Base-by-base conservation (phyloP, 2,797 vertebrate species). In the Parauchenoglanis punctatus region DNA sequence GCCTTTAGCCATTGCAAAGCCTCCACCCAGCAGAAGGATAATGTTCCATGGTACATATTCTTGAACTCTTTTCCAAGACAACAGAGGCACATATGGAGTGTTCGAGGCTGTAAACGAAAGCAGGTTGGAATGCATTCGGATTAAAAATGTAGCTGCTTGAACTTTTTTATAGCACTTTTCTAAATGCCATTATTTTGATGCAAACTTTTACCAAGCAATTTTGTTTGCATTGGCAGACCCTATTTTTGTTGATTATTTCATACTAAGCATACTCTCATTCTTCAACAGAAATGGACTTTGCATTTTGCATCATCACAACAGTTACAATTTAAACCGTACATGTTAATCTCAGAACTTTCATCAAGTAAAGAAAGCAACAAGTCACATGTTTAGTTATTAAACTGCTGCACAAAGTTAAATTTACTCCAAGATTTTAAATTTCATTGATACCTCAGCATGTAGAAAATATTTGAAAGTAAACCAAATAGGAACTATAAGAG, bases 1-100 rank as follows among this genome's bases (percentile, higher is more conserved):
- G 82, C 96, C 98, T 92, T 98, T 99, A 49, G 98, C 98, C 98
- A 99, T 98, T 73, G 98, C 98, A 0, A 99, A 99, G 85, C 98
- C 98, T 0, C 98, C 98, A 89, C 98, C 98, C 0, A 99, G 96
- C 87, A 99, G 93, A 86, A 99, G 93, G 87, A 99, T 97, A 91
- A 99, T 97, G 87, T 98, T 99, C 98, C 98, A 99, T 49, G 98
- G 98, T 85, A 99, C 97, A 0, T 95, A 95, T 44, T 98, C 97
- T 89, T 99, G 98, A 8, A 96, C 97, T 91, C 97, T 99, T 92
- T 95, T 98, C 98, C 98, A 99, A 0, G 97, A 97, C 85, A 99
- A 91, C 82, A 99, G 92, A 59, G 98, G 98, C 59, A 96, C 94
- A 0, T 95, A 97, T 40, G 97, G 96, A 11, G 93, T 95, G 85